Conservation (phyloP, 2,888 invertebrate species). For the Chrysolina americana region DNA sequence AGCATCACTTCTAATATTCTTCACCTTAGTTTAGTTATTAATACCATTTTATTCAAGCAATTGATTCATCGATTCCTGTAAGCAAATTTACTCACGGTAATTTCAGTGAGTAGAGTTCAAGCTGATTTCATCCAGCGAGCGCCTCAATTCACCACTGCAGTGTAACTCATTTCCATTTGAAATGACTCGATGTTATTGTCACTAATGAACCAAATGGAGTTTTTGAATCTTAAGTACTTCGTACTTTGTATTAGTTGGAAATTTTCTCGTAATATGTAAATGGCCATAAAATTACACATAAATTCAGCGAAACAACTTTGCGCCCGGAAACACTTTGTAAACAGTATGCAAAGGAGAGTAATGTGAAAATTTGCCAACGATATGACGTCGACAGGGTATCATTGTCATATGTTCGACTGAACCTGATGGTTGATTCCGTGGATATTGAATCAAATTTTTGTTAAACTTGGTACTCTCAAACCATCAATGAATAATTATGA, state of each 20-base stretch:
- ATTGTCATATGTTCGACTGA: no score
- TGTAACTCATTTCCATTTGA: not conserved
- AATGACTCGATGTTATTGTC: not conserved
- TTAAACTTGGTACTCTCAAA: no score
- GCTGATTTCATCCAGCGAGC: not conserved
- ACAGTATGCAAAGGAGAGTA: not conserved
- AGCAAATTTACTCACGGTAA: no score
- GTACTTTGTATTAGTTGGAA: not conserved
- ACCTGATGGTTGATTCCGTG: no score
- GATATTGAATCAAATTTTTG: no score
- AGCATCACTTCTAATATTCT: no score
- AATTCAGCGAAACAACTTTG: not conserved
- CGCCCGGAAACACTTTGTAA: not conserved
- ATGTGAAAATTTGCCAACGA: conserved; percentile 32
- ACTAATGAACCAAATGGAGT: not conserved
- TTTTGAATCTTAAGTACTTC: not conserved
- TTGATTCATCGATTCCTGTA: no score
- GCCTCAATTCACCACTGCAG: not conserved
- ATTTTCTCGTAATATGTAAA: not conserved
- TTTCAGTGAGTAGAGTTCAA: no score
- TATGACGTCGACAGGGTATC: no score
- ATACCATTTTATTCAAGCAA: no score
- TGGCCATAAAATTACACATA: not conserved
- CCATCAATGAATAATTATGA: no score
- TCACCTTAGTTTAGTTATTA: no score